phyloP scores from a whole-genome alignment of 2,888 invertebrate species.

The Helleia helle region DNA sequence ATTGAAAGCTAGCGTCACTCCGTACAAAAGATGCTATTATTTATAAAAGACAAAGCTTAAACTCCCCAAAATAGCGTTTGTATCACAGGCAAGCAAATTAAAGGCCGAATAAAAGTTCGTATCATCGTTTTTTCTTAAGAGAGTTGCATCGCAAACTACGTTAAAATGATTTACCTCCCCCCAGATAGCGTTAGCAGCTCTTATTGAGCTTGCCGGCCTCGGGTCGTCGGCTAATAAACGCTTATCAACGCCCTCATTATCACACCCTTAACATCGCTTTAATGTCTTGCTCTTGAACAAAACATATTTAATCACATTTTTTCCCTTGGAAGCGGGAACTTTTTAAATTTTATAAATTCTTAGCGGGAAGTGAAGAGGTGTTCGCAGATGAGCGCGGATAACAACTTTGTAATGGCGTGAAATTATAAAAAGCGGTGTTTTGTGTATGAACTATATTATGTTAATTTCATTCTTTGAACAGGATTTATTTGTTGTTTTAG shows the following conservation, averaged over 20 bases:
- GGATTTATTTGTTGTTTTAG: no score
- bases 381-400: slow-evolving; percentile 22
- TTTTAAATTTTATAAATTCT: slow-evolving; percentile 63
- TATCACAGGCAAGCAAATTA: slow-evolving; percentile 42
- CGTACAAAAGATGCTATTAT: slow-evolving; percentile 1
- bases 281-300: slow-evolving; percentile 75
- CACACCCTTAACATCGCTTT: slow-evolving; percentile 75
- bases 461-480: no score
- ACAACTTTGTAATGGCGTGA: slow-evolving; percentile 21
- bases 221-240: slow-evolving; percentile 68
- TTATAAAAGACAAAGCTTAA: slow-evolving; percentile 28
- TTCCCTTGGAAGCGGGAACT: slow-evolving; percentile 50
- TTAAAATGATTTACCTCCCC: slow-evolving; percentile 73
- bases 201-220: slow-evolving; percentile 53
- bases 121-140: slow-evolving; percentile 53
- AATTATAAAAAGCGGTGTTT: not conserved
- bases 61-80: slow-evolving; percentile 27
- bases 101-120: slow-evolving; percentile 46
- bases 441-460: no score
- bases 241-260: slow-evolving; percentile 74
- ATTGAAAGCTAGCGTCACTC: not conserved
- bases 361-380: slow-evolving; percentile 19
- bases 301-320: slow-evolving; percentile 76
- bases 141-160: slow-evolving; percentile 55
- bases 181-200: slow-evolving; percentile 57